Evolutionary conservation across 2,797 vertebrate genomes (phyloP).

Genomic region (Alosa sapidissima): DNA sequence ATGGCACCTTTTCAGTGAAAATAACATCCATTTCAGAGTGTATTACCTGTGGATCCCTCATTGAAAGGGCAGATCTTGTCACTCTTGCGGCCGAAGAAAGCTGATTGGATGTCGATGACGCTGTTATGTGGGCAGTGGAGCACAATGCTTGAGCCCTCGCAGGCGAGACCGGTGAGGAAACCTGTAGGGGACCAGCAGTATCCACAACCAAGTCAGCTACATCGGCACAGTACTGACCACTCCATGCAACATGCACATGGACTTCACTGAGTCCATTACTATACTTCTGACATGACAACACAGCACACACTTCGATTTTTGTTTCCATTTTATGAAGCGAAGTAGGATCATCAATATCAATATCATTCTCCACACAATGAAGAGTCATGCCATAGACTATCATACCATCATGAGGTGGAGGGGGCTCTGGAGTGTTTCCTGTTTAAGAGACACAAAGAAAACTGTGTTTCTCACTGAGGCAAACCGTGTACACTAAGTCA

Average conservation of each 20-base stretch:
- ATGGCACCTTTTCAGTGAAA: too few species aligned
- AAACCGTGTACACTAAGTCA: not conserved
- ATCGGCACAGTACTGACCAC: not conserved
- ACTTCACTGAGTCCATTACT: not conserved
- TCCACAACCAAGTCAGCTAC: not conserved
- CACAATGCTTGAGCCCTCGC: slow-evolving; percentile 63
- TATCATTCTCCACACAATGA: not conserved
- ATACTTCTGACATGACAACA: not conserved
- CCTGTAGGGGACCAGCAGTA: slow-evolving; percentile 56
- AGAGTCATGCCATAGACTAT: not conserved
- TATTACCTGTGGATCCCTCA: slow-evolving; percentile 49
- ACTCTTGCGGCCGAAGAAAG: slow-evolving; percentile 70
- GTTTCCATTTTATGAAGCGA: too few species aligned
- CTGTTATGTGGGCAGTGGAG: slow-evolving; percentile 72
- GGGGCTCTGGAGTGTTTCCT: slow-evolving; percentile 72
- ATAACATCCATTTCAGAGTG: too few species aligned
- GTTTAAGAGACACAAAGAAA: not conserved
- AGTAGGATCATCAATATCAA: not conserved
- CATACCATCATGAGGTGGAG: slow-evolving; percentile 78
- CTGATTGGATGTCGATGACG: slow-evolving; percentile 77
- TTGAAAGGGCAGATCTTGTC: slow-evolving; percentile 67
- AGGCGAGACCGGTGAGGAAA: slow-evolving; percentile 69
- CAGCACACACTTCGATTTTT: not conserved
- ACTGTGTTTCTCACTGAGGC: not conserved
- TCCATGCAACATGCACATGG: not conserved